Evolutionary conservation across 2,113 vertebrate genomes (phyloP).

Genomic region (Cygnus buccinator): DNA sequence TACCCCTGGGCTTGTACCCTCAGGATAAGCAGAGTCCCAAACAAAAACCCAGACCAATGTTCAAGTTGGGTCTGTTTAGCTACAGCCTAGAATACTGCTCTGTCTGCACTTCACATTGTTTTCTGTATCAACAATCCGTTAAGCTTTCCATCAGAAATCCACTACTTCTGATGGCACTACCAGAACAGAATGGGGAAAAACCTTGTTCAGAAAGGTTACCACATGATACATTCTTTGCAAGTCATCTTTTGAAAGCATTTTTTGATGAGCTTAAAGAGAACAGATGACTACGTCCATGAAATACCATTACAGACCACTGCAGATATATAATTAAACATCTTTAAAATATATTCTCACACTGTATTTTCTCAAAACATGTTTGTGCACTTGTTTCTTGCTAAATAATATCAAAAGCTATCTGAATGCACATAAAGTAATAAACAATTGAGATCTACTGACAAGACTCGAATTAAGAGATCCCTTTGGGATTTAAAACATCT

Average conservation of each 20-base stretch:
- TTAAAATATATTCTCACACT: neutral
- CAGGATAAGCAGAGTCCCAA: neutral
- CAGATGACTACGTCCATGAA: neutral
- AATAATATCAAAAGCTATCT: neutral
- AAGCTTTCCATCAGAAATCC: constrained; percentile 2
- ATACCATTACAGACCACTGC: neutral
- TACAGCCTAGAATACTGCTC: neutral
- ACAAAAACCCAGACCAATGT: neutral
- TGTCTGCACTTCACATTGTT: constrained; percentile 10
- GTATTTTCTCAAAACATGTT: neutral
- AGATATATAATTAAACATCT: neutral
- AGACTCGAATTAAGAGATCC: neutral
- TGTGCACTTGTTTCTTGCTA: neutral
- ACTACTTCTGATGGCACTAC: neutral
- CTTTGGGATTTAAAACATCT: neutral
- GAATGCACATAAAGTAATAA: neutral
- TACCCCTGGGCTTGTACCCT: neutral
- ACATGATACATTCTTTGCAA: neutral
- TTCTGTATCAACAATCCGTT: neutral
- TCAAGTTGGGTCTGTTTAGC: neutral
- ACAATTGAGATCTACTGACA: neutral
- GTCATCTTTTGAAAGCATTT: neutral
- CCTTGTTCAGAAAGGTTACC: neutral
- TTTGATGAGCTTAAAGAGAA: neutral
- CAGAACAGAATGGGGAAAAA: neutral